A percentile compares a stretch with the other conserved stretches of the same genome.
Evolutionary conservation across 2,888 invertebrate genomes (phyloP).

Genomic region (Willowsia nigromaculata): DNA sequence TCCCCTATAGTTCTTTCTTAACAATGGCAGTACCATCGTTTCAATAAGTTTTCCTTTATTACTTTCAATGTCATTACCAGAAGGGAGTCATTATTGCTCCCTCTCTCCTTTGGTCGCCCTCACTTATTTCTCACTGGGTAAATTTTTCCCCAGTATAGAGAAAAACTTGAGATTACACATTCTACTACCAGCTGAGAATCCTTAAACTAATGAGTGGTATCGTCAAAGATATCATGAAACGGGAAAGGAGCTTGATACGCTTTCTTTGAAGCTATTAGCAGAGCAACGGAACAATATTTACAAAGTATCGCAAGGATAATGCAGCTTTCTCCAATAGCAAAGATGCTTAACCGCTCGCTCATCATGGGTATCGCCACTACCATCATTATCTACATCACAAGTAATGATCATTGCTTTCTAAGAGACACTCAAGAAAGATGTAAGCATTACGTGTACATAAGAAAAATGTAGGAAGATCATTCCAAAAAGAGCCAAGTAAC

Average conservation of each 20-base stretch:
- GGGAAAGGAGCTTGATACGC: not conserved
- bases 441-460: not conserved
- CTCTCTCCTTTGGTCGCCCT: not conserved
- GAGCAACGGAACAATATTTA: conserved; percentile 41
- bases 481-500: not conserved
- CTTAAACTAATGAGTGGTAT: conserved; percentile 64
- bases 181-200: conserved; percentile 42
- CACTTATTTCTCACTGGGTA: not conserved
- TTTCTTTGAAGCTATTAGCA: conserved; percentile 50
- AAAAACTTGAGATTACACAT: not conserved
- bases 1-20: not conserved
- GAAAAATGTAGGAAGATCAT: conserved; percentile 23
- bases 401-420: conserved; percentile 68
- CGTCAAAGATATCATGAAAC: conserved; percentile 13
- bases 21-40: conserved; percentile 31
- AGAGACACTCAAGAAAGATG: conserved; percentile 29
- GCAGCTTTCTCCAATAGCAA: not conserved
- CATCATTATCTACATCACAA: conserved; percentile 44
- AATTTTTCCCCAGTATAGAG: not conserved
- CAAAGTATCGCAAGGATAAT: not conserved
- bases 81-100: conserved; percentile 52
- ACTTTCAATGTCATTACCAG: conserved; percentile 63
- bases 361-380: not conserved
- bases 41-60: conserved; percentile 64
- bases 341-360: not conserved